Conservation (phyloP, 23 tunicate species). For the Trididemnum miniatum region DNA sequence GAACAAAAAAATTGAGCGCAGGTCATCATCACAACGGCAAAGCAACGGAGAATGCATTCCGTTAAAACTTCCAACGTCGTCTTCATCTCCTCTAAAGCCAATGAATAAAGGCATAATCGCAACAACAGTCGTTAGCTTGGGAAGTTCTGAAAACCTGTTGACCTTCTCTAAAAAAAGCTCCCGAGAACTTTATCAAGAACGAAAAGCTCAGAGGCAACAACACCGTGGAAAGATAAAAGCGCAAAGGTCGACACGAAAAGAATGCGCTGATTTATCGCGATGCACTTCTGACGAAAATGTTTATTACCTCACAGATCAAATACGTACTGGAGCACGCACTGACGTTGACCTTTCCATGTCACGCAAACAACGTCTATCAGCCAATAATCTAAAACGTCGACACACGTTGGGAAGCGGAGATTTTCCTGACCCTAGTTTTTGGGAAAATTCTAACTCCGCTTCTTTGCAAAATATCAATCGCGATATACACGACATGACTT, state of each 20-base stretch:
- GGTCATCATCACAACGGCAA: slow-evolving; percentile 39
- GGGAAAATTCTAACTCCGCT: slow-evolving; percentile 19
- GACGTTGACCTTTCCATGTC: neutral
- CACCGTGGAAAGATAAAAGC: slow-evolving; percentile 24
- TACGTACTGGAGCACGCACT: slow-evolving; percentile 1
- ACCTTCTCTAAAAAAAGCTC: slow-evolving; percentile 37
- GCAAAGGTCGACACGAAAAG: slow-evolving; percentile 20
- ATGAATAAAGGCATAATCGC: neutral
- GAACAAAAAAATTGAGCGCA: slow-evolving; percentile 42
- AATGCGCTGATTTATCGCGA: slow-evolving; percentile 9
- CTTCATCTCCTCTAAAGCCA: neutral
- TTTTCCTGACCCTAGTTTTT: slow-evolving; percentile 40
- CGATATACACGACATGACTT: neutral
- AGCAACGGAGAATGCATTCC: neutral
- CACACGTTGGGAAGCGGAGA: slow-evolving; percentile 67
- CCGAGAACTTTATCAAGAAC: slow-evolving; percentile 57
- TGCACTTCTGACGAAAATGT: slow-evolving; percentile 82
- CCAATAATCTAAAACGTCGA: slow-evolving; percentile 34
- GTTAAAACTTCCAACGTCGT: neutral
- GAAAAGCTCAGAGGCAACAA: slow-evolving; percentile 43
- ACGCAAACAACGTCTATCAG: neutral
- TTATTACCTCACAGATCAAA: slow-evolving; percentile 60
- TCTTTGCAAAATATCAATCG: slow-evolving; percentile 45
- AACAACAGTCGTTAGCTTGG: slow-evolving; percentile 4
- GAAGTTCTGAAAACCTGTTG: slow-evolving; percentile 24